Conservation (phyloP, 92 coral and sea anemone species). For the Epizoanthus stellaris region DNA sequence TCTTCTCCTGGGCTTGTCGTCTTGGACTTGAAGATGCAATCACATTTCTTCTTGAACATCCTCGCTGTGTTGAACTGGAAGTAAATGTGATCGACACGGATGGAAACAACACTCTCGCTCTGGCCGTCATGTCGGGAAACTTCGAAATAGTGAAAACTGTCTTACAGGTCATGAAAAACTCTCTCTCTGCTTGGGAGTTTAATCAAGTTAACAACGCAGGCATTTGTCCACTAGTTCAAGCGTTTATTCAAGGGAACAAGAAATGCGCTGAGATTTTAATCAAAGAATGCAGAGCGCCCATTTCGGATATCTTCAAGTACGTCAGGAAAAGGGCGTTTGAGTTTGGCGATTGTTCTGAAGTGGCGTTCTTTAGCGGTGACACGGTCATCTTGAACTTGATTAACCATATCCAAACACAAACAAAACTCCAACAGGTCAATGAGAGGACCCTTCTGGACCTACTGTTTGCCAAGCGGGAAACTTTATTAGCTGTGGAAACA, state of each 20-base stretch:
- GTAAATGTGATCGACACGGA: conserved; percentile 59
- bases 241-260: conserved; percentile 74
- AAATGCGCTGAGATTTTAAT: conserved; percentile 70
- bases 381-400: conserved; percentile 7
- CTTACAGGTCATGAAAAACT: conserved; percentile 48
- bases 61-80: conserved; percentile 60
- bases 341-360: neutral
- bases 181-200: conserved; percentile 39
- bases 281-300: conserved; percentile 63
- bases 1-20: conserved; percentile 79
- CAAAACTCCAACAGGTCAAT: conserved; percentile 33
- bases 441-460: conserved; percentile 66
- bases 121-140: conserved; percentile 80
- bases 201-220: conserved; percentile 84
- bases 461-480: conserved; percentile 76
- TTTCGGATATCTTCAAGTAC: conserved; percentile 71
- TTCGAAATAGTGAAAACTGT: conserved; percentile 60
- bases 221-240: conserved; percentile 78
- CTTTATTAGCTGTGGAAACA: conserved; percentile 7
- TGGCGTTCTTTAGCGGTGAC: conserved; percentile 5
- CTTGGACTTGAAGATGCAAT: conserved; percentile 64
- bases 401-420: conserved; percentile 18
- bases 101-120: conserved; percentile 72
- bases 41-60: conserved; percentile 61
- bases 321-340: conserved; percentile 36